Evolutionary conservation across 2,797 vertebrate genomes (phyloP).

Genomic region (Mergus octosetaceus): DNA sequence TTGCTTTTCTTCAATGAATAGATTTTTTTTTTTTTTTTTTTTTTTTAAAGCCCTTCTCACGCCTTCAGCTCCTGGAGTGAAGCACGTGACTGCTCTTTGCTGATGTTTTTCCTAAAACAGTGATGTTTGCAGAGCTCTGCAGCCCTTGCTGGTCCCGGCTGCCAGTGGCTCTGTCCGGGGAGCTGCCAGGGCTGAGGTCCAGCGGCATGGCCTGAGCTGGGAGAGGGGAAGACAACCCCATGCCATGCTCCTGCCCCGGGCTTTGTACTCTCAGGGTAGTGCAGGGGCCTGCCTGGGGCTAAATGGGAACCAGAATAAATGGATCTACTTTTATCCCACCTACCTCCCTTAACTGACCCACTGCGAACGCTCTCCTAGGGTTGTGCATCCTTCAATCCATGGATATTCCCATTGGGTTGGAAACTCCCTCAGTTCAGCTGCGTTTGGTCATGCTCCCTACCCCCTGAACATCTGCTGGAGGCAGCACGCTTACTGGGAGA

Average conservation of each 20-base stretch:
- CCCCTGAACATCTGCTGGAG: neutral
- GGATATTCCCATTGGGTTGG: neutral
- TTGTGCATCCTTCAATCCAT: neutral
- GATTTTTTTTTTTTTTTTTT: neutral
- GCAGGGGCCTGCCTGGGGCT: neutral
- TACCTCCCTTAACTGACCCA: neutral
- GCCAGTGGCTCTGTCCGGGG: conserved; percentile 11
- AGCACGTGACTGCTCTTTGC: neutral
- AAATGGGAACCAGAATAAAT: neutral
- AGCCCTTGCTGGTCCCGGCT: neutral
- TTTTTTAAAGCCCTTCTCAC: conserved; percentile 8
- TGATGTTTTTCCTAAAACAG: conserved; percentile 66
- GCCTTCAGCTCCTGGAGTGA: conserved; percentile 45
- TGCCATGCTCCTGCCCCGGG: neutral
- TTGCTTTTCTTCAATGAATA: conserved; percentile 60
- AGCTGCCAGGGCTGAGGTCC: neutral
- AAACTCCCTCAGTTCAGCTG: neutral
- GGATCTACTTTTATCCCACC: neutral
- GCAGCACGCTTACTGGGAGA: conserved; percentile 6
- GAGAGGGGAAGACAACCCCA: neutral
- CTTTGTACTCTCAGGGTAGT: neutral
- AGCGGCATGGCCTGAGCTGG: neutral
- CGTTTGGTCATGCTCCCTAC: neutral
- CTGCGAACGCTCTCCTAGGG: neutral
- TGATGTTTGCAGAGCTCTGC: conserved; percentile 42